A percentile compares a stretch with the other conserved stretches of the same genome.
Conservation (phyloP, 2,113 vertebrate genomes). For the Chaetodon auriga region DNA sequence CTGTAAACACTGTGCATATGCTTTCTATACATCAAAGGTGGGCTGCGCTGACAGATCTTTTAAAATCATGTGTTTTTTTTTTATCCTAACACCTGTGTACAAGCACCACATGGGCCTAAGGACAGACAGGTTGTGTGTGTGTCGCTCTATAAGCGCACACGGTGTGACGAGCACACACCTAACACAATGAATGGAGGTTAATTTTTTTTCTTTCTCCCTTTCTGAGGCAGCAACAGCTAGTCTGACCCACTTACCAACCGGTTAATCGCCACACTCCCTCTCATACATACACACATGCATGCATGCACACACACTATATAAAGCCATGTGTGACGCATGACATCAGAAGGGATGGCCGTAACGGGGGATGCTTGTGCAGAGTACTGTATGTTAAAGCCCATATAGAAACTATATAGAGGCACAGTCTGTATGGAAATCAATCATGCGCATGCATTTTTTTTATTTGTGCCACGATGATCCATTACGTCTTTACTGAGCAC, state of each 20-base stretch:
- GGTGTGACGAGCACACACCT: slow-evolving; percentile 22
- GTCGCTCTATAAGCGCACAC: slow-evolving; percentile 25
- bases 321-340: slow-evolving; percentile 50
- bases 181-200: slow-evolving; percentile 26
- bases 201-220: slow-evolving; percentile 29
- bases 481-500: slow-evolving; percentile 22
- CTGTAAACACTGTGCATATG: slow-evolving; percentile 36
- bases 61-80: not conserved
- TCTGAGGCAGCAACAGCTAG: slow-evolving; percentile 60
- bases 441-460: slow-evolving; percentile 33
- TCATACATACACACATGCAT: slow-evolving; percentile 7
- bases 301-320: not conserved
- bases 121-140: slow-evolving; percentile 42
- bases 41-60: slow-evolving; percentile 1
- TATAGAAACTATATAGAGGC: slow-evolving; percentile 13
- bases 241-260: slow-evolving; percentile 76
- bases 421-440: slow-evolving; percentile 28
- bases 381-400: slow-evolving; percentile 32
- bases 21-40: slow-evolving; percentile 11
- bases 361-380: slow-evolving; percentile 19
- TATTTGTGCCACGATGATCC: slow-evolving; percentile 6
- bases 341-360: slow-evolving; percentile 38
- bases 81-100: slow-evolving; percentile 25
- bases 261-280: slow-evolving; percentile 58
- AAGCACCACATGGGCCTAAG: slow-evolving; percentile 13